A percentile compares a stretch with the other conserved stretches of the same genome.
Conservation (phyloP, 2,113 vertebrate genomes). For the Anhinga anhinga region DNA sequence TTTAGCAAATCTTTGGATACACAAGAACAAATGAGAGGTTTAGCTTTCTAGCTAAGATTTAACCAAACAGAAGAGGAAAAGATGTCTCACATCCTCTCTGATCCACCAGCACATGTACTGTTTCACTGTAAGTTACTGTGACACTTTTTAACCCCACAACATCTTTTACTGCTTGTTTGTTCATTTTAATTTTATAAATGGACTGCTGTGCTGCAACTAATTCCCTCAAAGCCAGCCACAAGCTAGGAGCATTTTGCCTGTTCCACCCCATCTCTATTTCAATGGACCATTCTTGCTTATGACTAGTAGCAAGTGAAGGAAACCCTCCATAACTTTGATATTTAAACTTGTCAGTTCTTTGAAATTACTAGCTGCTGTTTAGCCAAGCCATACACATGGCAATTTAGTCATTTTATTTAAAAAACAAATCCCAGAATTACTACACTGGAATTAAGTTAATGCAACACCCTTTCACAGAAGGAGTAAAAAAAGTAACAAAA, state of each 20-base stretch:
- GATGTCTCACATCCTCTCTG: constrained; percentile 8
- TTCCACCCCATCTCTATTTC: neutral
- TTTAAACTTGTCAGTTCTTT: neutral
- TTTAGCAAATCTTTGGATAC: neutral
- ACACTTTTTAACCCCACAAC: neutral
- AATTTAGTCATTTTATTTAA: neutral
- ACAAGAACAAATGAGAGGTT: neutral
- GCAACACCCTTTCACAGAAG: neutral
- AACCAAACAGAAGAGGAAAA: constrained; percentile 32
- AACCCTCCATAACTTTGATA: neutral
- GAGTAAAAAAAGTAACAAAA: neutral
- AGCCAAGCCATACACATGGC: neutral
- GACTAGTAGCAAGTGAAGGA: neutral
- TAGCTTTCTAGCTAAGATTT: constrained; percentile 1
- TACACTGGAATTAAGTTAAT: neutral
- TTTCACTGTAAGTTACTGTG: constrained; percentile 4
- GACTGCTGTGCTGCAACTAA: neutral
- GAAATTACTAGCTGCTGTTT: neutral
- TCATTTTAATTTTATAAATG: constrained; percentile 36
- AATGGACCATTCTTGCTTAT: neutral
- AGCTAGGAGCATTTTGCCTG: neutral
- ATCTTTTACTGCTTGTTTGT: neutral
- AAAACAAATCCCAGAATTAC: neutral
- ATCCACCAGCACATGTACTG: neutral
- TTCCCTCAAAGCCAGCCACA: neutral